Evolutionary conservation across 2,888 invertebrate species (phyloP), one percentile per base, ranked within the genome.

Genomic region (Hyppa rectilinea): DNA sequence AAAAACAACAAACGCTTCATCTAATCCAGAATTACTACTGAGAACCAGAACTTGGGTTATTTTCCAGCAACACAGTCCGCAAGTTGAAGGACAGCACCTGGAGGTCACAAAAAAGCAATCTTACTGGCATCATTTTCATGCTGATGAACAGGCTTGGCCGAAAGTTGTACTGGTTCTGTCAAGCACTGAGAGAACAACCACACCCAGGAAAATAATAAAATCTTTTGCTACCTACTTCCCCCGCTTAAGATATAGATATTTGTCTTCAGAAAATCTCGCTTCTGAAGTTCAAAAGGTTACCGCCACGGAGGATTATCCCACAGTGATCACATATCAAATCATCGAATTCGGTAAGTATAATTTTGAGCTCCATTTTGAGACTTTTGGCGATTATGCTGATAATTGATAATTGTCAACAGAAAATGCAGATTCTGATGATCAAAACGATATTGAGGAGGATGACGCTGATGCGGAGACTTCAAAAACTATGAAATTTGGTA

Each of bases 141-240:
- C 81, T 9, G 64, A 64, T 1, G 67, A 67, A 12, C 53, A 55
- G 5, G 53, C 73, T 23, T 81, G 79, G 79, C 79, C 79, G 1
- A 81, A 72, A 67, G 53, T 79, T 10, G 29, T 72, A 23, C 40
- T 81, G n/a, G 10, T 67, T 58, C 29, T 72, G 4, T 47, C 79
- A 36, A 78, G 40, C 20, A 78, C 82, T 4, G 12, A 50, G 62
- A 78, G 9, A 68, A 36, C 45, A 40, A 72, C 73, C n/a, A 68
- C 73, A 2, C 0, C 26, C 9, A 65, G 20, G 23, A 60, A 36
- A 47, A 23, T 10, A 0, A 62, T 6, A 34, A 81, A 55, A 65
- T 62, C 64, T 6, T 79, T 68, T 62, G 34, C 78, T 17, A 78
- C 9, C 12, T 81, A 79, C 31, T 79, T 79, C 10, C 82, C 78